These are phyloP conservation scores for Thysanoteuthis rhombus DNA, from an alignment of 2,888 invertebrate species.

Conservation along the genomic window DNA sequence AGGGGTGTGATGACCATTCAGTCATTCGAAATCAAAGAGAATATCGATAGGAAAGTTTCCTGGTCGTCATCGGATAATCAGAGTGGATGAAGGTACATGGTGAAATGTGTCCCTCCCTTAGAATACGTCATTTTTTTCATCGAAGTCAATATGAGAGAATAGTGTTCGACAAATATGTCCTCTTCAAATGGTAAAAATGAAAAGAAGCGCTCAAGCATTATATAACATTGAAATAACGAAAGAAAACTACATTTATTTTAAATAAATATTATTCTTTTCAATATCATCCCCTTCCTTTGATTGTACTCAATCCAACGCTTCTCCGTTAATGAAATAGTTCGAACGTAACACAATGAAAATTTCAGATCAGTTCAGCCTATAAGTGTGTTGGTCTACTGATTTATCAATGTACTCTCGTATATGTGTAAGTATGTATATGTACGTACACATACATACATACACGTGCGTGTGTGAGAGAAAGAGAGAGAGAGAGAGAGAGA, in stretches of 20 bases:
- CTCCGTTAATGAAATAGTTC: no score
- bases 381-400: neutral
- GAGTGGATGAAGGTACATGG: neutral
- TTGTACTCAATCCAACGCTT: no score
- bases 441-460: neutral
- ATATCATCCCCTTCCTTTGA: no score
- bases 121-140: neutral
- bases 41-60: neutral
- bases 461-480: neutral
- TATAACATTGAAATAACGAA: no score
- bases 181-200: neutral
- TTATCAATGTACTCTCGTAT: neutral
- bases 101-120: no score
- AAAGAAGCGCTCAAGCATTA: neutral
- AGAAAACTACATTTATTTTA: no score
- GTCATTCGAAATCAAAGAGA: neutral
- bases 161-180: neutral
- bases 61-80: neutral
- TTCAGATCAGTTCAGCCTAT: no score
- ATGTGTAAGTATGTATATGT: no score
- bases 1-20: neutral
- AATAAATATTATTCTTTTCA: no score
- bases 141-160: neutral
- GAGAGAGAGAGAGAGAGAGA: neutral
- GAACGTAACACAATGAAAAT: neutral